These are phyloP conservation scores for Pseudococcus viburni DNA, from an alignment of 2,888 invertebrate genomes.

Conservation along the genomic window DNA sequence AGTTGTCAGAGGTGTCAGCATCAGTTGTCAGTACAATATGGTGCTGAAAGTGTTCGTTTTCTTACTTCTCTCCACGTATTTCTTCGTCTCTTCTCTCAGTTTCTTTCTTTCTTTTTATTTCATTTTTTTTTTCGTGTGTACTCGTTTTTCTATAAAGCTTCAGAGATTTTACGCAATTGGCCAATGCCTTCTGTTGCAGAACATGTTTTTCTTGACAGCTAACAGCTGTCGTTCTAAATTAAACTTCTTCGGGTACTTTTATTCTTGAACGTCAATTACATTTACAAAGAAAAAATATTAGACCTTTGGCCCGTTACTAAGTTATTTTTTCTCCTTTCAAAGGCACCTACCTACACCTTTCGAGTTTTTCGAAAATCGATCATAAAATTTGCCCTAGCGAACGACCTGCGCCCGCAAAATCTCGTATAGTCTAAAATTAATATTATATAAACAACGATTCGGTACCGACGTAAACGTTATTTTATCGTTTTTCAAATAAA, in stretches of 20 bases:
- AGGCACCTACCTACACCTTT: background rate
- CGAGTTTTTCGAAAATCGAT: background rate
- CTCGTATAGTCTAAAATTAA: background rate
- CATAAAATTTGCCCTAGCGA: background rate
- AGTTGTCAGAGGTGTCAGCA: constrained; percentile 65
- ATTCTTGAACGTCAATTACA: constrained; percentile 51
- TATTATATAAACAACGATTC: background rate
- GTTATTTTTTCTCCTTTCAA: background rate
- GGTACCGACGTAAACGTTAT: background rate
- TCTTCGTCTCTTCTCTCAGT: background rate
- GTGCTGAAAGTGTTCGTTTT: constrained; percentile 62
- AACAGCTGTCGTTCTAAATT: constrained; percentile 65
- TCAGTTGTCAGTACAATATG: constrained; percentile 64
- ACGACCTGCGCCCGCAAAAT: background rate
- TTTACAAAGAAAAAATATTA: constrained; percentile 18
- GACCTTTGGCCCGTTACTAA: constrained; percentile 22
- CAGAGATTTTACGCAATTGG: constrained; percentile 63
- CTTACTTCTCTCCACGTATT: constrained; percentile 33
- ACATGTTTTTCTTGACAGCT: constrained; percentile 63
- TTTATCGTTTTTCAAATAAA: background rate
- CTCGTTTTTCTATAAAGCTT: constrained; percentile 52
- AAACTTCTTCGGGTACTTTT: constrained; percentile 61
- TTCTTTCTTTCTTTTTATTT: background rate
- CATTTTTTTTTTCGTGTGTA: constrained; percentile 31
- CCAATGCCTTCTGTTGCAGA: constrained; percentile 61